Conservation (phyloP, 2,888 invertebrate genomes). For the Drosophila anomalata region DNA sequence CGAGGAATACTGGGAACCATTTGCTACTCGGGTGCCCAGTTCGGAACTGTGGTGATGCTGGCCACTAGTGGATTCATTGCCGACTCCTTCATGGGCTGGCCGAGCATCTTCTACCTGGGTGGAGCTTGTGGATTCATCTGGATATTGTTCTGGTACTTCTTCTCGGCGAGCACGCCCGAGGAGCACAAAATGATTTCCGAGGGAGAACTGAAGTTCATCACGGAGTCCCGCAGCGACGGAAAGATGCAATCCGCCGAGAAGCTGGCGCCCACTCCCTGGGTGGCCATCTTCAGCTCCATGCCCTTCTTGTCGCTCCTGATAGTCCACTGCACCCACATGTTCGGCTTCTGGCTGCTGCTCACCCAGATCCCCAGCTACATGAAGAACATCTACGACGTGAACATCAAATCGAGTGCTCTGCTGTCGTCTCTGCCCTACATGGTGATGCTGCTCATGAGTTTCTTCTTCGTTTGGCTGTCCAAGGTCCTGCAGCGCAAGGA, state of each 20-base stretch:
- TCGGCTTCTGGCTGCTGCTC: constrained; percentile 93
- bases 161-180: constrained; percentile 88
- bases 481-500: constrained; percentile 84
- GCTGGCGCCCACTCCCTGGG: constrained; percentile 88
- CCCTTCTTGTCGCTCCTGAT: constrained; percentile 91
- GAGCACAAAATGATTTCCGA: constrained; percentile 86
- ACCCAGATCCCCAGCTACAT: constrained; percentile 93
- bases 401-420: constrained; percentile 89
- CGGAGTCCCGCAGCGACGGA: constrained; percentile 85
- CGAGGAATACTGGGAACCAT: constrained; percentile 88
- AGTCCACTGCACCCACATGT: constrained; percentile 89
- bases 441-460: constrained; percentile 89
- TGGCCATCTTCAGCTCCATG: constrained; percentile 88
- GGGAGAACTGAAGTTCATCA: constrained; percentile 88
- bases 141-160: constrained; percentile 86
- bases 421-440: constrained; percentile 90
- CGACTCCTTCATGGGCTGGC: constrained; percentile 89
- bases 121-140: constrained; percentile 87
- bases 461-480: constrained; percentile 88
- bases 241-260: constrained; percentile 65
- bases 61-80: constrained; percentile 89
- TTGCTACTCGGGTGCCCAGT: constrained; percentile 89
- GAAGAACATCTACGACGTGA: constrained; percentile 88
- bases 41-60: constrained; percentile 92
- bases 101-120: constrained; percentile 90